Evolutionary conservation across 1,140 invertebrate genomes (phyloP).

Genomic region (Halyomorpha halys): DNA sequence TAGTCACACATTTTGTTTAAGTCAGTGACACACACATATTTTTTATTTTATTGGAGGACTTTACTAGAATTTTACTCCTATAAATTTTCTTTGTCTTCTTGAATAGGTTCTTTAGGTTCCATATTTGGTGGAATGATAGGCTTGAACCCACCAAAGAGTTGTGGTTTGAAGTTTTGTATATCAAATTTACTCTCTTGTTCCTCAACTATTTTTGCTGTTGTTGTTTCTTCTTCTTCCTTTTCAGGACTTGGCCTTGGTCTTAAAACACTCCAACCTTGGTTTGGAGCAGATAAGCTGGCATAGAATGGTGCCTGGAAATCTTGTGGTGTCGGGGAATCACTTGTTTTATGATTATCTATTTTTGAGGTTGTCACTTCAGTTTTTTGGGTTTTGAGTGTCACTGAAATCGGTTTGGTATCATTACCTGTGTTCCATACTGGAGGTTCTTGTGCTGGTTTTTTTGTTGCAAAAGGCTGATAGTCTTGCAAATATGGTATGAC

Average conservation of each 20-base stretch:
- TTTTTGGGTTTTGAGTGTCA: constrained; percentile 28
- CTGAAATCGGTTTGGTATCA: constrained; percentile 29
- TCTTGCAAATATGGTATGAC: constrained; percentile 44
- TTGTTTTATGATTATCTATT: constrained; percentile 25
- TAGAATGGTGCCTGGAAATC: constrained; percentile 60
- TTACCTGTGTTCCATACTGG: constrained; percentile 15
- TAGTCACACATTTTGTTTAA: too few relatives aligned
- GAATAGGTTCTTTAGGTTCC: constrained; percentile 19
- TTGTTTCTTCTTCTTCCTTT: constrained; percentile 32
- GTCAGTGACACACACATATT: not conserved
- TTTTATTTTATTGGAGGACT: not conserved
- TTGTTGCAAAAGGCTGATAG: constrained; percentile 40
- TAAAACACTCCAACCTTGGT: constrained; percentile 54
- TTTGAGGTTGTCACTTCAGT: constrained; percentile 7
- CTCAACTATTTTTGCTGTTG: constrained; percentile 24
- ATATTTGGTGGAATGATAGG: constrained; percentile 39
- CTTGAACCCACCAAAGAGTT: constrained; percentile 55
- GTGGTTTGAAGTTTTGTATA: constrained; percentile 55
- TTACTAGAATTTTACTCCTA: not conserved
- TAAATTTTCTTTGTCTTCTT: constrained; percentile 11
- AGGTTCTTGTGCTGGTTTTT: constrained; percentile 31
- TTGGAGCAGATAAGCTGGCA: constrained; percentile 47
- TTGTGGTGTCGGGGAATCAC: constrained; percentile 30
- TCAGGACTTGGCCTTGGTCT: constrained; percentile 34
- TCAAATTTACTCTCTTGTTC: constrained; percentile 40